phyloP scores from a whole-genome alignment of 2,113 vertebrate species.

The Atractosteus spatula region DNA sequence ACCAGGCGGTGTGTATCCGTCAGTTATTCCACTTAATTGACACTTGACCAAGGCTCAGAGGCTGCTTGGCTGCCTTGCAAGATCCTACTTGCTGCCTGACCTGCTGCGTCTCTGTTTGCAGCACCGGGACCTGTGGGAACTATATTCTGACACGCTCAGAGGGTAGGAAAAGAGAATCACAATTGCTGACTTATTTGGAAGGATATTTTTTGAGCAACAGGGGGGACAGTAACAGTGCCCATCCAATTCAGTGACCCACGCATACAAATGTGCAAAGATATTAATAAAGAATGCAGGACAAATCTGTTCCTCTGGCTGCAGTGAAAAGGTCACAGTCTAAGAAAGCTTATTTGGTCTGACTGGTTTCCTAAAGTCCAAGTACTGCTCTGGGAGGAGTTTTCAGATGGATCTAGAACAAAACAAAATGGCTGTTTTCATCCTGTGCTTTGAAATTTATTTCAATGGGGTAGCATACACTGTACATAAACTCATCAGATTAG shows the following conservation, averaged over 20 bases:
- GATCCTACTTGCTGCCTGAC: background rate
- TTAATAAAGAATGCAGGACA: background rate
- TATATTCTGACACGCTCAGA: too few species aligned
- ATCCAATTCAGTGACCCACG: background rate
- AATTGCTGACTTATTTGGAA: too few species aligned
- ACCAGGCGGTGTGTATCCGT: too few species aligned
- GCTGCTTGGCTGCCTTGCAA: background rate
- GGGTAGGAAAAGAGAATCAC: too few species aligned
- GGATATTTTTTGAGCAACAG: too few species aligned
- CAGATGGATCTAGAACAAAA: too few species aligned
- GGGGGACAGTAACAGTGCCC: background rate
- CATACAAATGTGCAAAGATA: background rate
- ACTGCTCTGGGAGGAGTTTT: too few species aligned
- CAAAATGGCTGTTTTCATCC: too few species aligned
- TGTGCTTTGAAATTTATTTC: too few species aligned
- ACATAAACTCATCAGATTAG: too few species aligned
- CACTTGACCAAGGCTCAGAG: background rate
- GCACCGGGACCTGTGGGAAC: background rate
- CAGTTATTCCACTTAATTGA: background rate
- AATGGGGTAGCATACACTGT: too few species aligned
- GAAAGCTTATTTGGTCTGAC: background rate
- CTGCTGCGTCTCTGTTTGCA: background rate
- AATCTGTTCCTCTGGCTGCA: background rate
- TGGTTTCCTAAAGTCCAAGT: background rate
- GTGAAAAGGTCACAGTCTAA: background rate